Conservation (phyloP, 2,888 invertebrate genomes). For the Mythimna ferrago region DNA sequence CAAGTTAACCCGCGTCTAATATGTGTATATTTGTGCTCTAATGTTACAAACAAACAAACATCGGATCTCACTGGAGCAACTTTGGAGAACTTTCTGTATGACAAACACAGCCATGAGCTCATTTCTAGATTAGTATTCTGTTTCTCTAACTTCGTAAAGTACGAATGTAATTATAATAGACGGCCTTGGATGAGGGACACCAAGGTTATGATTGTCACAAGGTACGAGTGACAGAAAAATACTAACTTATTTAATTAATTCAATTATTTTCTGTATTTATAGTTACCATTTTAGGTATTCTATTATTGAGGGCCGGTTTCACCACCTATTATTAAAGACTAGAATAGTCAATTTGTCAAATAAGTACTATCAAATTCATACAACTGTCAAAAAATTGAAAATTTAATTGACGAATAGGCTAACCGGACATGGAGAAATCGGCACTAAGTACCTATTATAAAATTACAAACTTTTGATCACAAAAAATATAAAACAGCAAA, state of each 20-base stretch:
- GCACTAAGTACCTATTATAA: too few species aligned
- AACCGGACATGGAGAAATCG: too few species aligned
- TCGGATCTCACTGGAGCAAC: slow-evolving; percentile 19
- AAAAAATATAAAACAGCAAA: too few species aligned
- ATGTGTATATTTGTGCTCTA: slow-evolving; percentile 38
- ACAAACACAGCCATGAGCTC: slow-evolving; percentile 36
- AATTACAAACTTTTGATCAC: too few species aligned
- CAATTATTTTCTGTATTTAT: too few species aligned
- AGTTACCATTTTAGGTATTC: too few species aligned
- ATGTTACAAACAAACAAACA: slow-evolving; percentile 48
- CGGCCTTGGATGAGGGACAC: neutral
- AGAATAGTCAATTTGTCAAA: too few species aligned
- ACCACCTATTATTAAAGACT: too few species aligned
- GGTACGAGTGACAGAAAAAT: neutral
- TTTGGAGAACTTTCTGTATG: slow-evolving; percentile 23
- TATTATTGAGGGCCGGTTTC: too few species aligned
- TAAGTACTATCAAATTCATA: too few species aligned
- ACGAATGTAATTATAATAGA: neutral
- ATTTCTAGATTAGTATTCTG: slow-evolving; percentile 24
- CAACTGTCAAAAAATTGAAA: too few species aligned
- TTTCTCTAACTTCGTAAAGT: slow-evolving; percentile 2
- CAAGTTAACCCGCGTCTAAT: slow-evolving; percentile 26
- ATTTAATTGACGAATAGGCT: too few species aligned
- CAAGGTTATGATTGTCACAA: neutral
- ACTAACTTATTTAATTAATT: neutral